phyloP scores from a whole-genome alignment of 2,797 vertebrate genomes.

The Thalassophryne amazonica region DNA sequence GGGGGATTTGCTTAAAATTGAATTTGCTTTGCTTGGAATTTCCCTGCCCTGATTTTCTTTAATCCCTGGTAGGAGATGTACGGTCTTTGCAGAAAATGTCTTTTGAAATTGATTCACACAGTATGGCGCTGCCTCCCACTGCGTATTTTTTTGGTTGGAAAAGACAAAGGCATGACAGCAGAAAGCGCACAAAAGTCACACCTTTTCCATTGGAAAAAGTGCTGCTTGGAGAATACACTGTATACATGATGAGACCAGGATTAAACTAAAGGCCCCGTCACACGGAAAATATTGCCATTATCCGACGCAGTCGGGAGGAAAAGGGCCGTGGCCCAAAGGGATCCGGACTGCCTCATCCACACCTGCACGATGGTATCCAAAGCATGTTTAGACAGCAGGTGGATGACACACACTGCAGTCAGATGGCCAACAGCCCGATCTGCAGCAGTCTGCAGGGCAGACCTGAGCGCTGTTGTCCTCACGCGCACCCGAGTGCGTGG shows the following conservation, averaged over 20 bases:
- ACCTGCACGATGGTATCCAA: no score
- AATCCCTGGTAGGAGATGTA: constrained; percentile 45
- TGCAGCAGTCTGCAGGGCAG: no score
- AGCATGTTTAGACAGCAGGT: no score
- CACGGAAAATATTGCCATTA: no score
- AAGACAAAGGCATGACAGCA: constrained; percentile 34
- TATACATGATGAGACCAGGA: neutral
- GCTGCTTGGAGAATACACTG: neutral
- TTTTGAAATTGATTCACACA: constrained; percentile 49
- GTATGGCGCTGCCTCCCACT: constrained; percentile 34
- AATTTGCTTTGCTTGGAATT: constrained; percentile 39
- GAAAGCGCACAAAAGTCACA: constrained; percentile 25
- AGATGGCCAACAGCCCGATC: no score
- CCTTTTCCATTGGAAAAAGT: constrained; percentile 2
- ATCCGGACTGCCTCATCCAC: no score
- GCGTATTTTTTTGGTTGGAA: constrained; percentile 8
- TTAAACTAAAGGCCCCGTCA: no score
- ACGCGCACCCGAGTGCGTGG: no score
- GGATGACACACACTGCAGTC: no score
- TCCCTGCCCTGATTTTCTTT: constrained; percentile 50
- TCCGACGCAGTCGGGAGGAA: no score
- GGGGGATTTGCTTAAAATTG: constrained; percentile 35
- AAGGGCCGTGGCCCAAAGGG: no score
- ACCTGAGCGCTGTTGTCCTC: no score
- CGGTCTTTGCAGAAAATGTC: constrained; percentile 37